A percentile compares a stretch with the other conserved stretches of the same genome.
These are phyloP conservation scores for Orbicella faveolata DNA, from an alignment of 64 coral and sea anemone species.

Conservation along the genomic window DNA sequence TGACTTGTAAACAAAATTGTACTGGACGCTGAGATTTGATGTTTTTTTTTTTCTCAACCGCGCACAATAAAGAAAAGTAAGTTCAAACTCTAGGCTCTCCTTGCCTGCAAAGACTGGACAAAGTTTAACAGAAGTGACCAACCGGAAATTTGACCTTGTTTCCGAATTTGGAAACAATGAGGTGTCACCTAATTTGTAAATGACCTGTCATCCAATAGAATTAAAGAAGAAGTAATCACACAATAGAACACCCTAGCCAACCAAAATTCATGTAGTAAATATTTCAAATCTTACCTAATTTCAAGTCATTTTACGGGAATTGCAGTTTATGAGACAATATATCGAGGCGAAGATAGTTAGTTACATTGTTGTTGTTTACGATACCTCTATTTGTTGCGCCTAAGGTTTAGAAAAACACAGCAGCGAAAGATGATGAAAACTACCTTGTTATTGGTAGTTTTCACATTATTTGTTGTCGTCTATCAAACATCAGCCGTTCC, in stretches of 20 bases:
- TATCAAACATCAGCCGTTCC: conserved; percentile 58
- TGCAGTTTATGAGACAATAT: conserved; percentile 47
- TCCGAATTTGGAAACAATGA: conserved; percentile 21
- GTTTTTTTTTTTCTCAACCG: not conserved
- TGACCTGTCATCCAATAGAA: conserved; percentile 19
- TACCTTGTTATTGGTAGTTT: conserved; percentile 67
- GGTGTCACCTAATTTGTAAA: conserved; percentile 8
- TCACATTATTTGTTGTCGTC: conserved; percentile 48
- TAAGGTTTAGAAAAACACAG: conserved; percentile 6
- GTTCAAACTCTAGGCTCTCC: not conserved
- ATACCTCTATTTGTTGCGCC: conserved; percentile 1
- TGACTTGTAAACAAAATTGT: not conserved
- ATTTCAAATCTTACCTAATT: conserved; percentile 51
- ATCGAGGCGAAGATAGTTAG: not conserved
- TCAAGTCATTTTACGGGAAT: conserved; percentile 44
- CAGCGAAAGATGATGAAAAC: conserved; percentile 56
- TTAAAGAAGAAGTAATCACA: conserved; percentile 23
- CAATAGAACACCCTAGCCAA: conserved; percentile 50
- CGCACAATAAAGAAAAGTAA: not conserved
- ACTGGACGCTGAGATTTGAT: not conserved
- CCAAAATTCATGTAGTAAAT: conserved; percentile 38
- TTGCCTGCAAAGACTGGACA: not conserved
- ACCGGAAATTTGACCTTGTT: conserved; percentile 1
- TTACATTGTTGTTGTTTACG: conserved; percentile 48
- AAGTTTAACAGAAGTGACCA: not conserved